Conservation (phyloP, 2,113 vertebrate species). For the Lamprologus sp. region DNA sequence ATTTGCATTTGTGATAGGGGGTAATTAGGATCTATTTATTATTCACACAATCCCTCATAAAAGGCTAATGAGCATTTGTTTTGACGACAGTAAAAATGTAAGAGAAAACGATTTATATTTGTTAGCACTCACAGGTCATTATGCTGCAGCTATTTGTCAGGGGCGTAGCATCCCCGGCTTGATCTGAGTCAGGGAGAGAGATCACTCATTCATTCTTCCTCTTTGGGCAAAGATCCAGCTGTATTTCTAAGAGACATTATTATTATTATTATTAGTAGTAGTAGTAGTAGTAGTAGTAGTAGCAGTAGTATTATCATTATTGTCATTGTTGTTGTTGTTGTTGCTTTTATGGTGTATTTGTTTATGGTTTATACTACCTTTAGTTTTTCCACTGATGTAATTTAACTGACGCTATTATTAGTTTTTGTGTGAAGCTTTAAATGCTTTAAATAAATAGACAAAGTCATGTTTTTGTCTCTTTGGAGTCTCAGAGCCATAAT, state of each 20-base stretch:
- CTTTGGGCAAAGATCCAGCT: slow-evolving; percentile 9
- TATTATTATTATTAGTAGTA: background rate
- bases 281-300: background rate
- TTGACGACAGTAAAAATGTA: slow-evolving; percentile 70
- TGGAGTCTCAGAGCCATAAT: accelerated
- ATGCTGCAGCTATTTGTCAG: slow-evolving; percentile 64
- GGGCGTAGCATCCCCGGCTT: slow-evolving; percentile 10
- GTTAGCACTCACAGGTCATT: slow-evolving; percentile 67
- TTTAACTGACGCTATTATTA: background rate
- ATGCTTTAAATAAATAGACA: background rate
- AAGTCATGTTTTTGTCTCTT: background rate
- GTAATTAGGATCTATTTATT: slow-evolving; percentile 73
- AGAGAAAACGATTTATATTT: slow-evolving; percentile 69
- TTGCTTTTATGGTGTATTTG: background rate
- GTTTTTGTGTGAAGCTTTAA: background rate
- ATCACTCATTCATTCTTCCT: background rate
- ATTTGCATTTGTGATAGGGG: slow-evolving; percentile 64
- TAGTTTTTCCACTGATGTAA: background rate
- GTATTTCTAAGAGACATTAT: background rate
- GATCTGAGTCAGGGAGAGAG: background rate
- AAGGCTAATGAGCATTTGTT: slow-evolving; percentile 73
- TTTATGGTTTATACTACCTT: background rate
- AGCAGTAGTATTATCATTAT: background rate
- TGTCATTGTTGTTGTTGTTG: background rate
- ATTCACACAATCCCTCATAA: slow-evolving; percentile 69